Conservation (phyloP, 2,797 vertebrate genomes). For the Gymnocypris eckloni region DNA sequence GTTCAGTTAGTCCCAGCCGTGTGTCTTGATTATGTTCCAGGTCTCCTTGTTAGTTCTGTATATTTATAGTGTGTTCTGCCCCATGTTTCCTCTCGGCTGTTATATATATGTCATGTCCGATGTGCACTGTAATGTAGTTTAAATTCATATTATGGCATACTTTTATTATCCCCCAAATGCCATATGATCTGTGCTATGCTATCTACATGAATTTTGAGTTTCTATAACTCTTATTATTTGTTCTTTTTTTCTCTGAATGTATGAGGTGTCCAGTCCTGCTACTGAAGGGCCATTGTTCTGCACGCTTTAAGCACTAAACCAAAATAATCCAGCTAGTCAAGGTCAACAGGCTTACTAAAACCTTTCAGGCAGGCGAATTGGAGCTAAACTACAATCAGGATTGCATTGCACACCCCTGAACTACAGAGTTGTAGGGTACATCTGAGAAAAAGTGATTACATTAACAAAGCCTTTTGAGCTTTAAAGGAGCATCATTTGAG, state of each 20-base stretch:
- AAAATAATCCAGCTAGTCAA: background rate
- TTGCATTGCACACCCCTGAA: background rate
- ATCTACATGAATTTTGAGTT: background rate
- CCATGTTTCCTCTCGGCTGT: too few species aligned
- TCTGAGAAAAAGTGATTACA: background rate
- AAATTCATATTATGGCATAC: background rate
- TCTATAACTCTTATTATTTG: background rate
- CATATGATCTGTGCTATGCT: background rate
- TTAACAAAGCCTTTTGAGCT: constrained; percentile 2
- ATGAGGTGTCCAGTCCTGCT: background rate
- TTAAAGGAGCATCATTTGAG: background rate
- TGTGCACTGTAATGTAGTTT: background rate
- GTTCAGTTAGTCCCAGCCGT: too few species aligned
- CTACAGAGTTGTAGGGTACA: background rate
- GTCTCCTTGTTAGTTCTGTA: too few species aligned
- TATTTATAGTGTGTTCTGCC: too few species aligned
- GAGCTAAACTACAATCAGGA: background rate
- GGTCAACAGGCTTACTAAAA: background rate
- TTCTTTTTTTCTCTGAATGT: background rate
- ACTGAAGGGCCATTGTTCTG: background rate
- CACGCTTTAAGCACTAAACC: background rate
- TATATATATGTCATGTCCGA: too few species aligned
- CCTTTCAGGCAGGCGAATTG: background rate
- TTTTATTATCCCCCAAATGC: too few species aligned
- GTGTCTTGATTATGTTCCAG: too few species aligned